Conservation (phyloP, 2,797 vertebrate genomes). For the Hypotaenidia philippensis region DNA sequence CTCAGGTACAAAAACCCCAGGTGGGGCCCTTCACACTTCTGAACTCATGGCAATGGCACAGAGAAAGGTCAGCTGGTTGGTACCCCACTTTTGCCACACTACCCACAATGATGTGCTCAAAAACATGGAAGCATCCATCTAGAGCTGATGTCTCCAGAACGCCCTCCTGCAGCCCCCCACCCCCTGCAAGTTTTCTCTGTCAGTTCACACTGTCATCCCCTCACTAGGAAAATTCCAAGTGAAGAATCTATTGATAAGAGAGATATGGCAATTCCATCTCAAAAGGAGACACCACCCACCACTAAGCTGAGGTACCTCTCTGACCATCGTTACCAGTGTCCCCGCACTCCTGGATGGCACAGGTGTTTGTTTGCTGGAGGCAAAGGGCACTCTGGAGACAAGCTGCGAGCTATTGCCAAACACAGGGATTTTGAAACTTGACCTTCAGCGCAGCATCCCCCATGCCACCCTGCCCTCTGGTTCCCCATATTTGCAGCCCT, state of each 20-base stretch:
- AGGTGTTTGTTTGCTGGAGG: fast-evolving
- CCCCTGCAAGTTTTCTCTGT: not conserved
- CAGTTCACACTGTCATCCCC: not conserved
- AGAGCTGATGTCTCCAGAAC: not conserved
- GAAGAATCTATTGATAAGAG: not conserved
- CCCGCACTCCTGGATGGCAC: too few species aligned
- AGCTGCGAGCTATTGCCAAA: not conserved
- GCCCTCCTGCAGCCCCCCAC: not conserved
- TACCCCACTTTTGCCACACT: fast-evolving
- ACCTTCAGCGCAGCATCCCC: not conserved
- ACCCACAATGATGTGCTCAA: not conserved
- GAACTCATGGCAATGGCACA: not conserved
- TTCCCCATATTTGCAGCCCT: not conserved
- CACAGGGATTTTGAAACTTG: not conserved
- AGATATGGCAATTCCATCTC: not conserved
- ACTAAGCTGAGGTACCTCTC: not conserved
- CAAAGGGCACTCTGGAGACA: not conserved
- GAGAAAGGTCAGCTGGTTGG: not conserved
- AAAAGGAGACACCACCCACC: not conserved
- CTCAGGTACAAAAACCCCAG: not conserved
- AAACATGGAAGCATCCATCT: not conserved
- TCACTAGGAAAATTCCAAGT: not conserved
- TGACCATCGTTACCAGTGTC: not conserved
- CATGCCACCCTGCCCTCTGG: not conserved
- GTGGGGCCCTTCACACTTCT: not conserved